A percentile compares a stretch with the other conserved stretches of the same genome.
These are phyloP conservation scores for Watsonalla cultraria DNA, from an alignment of 2,888 invertebrate genomes.

Conservation along the genomic window DNA sequence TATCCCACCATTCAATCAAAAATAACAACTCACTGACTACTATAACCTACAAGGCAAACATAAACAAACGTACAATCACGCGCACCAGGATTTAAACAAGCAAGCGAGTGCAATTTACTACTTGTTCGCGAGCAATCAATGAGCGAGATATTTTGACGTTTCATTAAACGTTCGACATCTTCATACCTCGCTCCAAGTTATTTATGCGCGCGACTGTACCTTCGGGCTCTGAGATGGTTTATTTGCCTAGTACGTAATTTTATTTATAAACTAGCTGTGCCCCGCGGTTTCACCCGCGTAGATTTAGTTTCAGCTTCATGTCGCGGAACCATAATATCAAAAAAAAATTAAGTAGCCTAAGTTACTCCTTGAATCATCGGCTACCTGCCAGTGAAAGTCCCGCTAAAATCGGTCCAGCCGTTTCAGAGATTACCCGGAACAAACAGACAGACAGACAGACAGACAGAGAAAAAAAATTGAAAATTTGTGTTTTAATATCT, in stretches of 20 bases:
- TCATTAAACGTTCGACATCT: conserved; percentile 72
- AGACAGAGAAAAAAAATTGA: too few species aligned
- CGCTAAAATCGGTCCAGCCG: too few species aligned
- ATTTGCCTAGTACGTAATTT: conserved; percentile 5
- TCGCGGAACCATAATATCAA: too few species aligned
- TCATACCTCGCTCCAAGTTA: conserved; percentile 62
- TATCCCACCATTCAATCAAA: neutral
- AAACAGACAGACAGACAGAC: too few species aligned
- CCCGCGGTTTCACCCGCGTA: too few species aligned
- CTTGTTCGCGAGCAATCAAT: conserved; percentile 52
- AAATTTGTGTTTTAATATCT: too few species aligned
- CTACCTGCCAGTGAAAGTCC: too few species aligned
- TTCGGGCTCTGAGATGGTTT: conserved; percentile 29
- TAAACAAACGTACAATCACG: conserved; percentile 45
- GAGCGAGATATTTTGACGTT: conserved; percentile 68
- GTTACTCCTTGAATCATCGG: too few species aligned
- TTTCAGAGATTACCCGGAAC: too few species aligned
- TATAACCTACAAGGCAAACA: conserved; percentile 7
- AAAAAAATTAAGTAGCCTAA: too few species aligned
- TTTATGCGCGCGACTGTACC: conserved; percentile 63
- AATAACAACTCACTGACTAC: neutral
- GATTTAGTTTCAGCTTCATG: too few species aligned
- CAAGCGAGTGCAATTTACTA: conserved; percentile 41
- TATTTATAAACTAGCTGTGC: too few species aligned
- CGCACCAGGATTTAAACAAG: conserved; percentile 23